phyloP scores from a whole-genome alignment of 2,113 vertebrate genomes.

The Cepphus grylle region DNA sequence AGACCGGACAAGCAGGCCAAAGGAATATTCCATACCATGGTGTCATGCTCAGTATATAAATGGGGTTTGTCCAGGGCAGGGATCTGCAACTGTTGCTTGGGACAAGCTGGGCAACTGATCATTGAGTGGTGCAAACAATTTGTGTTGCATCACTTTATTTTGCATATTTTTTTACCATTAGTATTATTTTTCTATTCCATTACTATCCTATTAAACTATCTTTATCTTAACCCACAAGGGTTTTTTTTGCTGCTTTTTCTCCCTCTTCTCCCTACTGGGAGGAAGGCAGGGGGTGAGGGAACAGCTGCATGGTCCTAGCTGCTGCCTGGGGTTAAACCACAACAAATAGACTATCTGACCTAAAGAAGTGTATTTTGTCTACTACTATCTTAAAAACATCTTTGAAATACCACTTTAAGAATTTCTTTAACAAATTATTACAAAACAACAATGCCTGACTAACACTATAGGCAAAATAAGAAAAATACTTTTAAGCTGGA shows the following conservation, averaged over 20 bases:
- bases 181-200: neutral
- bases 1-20: neutral
- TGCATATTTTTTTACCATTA: neutral
- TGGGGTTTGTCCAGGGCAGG: neutral
- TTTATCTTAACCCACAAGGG: neutral
- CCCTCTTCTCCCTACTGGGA: neutral
- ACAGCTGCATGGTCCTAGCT: neutral
- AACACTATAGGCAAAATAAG: neutral
- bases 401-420: neutral
- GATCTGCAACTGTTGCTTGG: neutral
- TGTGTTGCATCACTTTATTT: neutral
- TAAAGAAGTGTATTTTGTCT: neutral
- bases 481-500: neutral
- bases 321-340: neutral
- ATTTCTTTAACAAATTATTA: neutral
- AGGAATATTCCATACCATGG: neutral
- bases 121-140: too few species aligned
- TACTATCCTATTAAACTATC: neutral
- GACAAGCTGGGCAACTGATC: neutral
- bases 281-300: neutral
- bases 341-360: neutral
- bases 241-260: neutral
- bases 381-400: too few species aligned
- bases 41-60: neutral
- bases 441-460: neutral